Conservation (phyloP, 2,797 vertebrate genomes). For the Semaprochilodus insignis region DNA sequence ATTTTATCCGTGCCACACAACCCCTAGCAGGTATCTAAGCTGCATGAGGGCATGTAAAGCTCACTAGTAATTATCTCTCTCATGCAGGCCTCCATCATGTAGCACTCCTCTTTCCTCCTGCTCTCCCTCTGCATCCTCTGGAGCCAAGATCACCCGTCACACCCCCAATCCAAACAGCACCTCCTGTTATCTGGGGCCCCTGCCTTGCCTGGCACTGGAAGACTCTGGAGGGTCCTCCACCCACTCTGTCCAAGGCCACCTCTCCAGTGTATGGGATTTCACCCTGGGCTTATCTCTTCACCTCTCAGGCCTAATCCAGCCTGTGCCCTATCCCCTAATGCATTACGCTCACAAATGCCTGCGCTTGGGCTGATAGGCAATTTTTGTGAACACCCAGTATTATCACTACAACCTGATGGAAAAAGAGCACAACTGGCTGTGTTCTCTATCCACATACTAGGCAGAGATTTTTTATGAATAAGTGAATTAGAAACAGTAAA, state of each 20-base stretch:
- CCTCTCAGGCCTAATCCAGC: conserved; percentile 18
- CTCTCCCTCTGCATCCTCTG: conserved; percentile 38
- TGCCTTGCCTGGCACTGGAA: conserved; percentile 54
- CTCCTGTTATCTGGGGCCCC: conserved; percentile 57
- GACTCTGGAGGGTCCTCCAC: conserved; percentile 42
- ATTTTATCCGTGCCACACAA: background rate
- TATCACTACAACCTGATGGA: background rate
- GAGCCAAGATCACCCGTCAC: conserved; percentile 39
- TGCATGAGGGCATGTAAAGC: conserved; percentile 17
- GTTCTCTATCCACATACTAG: background rate
- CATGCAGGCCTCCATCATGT: conserved; percentile 27
- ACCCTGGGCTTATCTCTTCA: conserved; percentile 34
- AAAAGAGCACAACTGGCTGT: background rate
- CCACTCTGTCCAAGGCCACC: conserved; percentile 10
- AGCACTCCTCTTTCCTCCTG: conserved; percentile 24
- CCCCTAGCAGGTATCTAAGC: conserved; percentile 3
- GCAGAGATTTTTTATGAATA: background rate
- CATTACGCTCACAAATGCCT: background rate
- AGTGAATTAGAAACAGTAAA: background rate
- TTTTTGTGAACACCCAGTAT: background rate
- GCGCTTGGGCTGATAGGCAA: background rate
- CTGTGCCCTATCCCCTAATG: conserved; percentile 18
- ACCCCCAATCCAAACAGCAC: conserved; percentile 53
- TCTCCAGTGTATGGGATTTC: conserved; percentile 28
- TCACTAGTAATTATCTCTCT: conserved; percentile 39